phyloP scores from a whole-genome alignment of 30 jellyfish, hydroid and myxozoan species.

The Turritopsis rubra region DNA sequence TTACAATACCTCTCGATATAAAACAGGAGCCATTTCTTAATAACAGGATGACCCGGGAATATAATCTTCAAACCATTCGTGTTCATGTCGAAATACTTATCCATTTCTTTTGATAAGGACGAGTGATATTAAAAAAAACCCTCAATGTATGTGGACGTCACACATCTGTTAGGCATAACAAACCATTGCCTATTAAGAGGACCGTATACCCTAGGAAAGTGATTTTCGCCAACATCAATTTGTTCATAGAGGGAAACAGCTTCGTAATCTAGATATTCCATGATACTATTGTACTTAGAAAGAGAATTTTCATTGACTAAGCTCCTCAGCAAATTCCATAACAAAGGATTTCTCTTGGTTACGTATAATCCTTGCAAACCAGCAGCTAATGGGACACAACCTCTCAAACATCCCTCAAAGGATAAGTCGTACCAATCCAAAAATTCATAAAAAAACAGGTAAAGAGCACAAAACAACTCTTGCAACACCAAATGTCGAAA shows the following conservation, averaged over 20 bases:
- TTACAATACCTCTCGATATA: neutral
- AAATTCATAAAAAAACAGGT: neutral
- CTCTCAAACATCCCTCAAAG: neutral
- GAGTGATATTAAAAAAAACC: neutral
- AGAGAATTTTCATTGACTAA: neutral
- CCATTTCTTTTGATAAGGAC: neutral
- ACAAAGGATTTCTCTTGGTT: neutral
- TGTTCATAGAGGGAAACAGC: neutral
- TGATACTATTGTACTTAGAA: neutral
- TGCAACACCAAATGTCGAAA: constrained; percentile 6
- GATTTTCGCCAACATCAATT: neutral
- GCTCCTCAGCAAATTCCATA: neutral
- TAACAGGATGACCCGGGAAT: neutral
- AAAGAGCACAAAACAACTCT: constrained; percentile 12
- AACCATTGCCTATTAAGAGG: neutral
- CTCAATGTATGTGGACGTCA: neutral
- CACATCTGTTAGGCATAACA: neutral
- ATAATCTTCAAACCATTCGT: neutral
- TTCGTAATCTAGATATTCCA: neutral
- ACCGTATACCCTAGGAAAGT: neutral
- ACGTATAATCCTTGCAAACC: neutral
- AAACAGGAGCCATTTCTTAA: neutral
- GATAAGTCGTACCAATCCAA: neutral
- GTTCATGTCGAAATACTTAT: neutral
- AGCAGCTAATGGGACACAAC: neutral